phyloP scores from a whole-genome alignment of 1,140 invertebrate genomes.

The Oreohelix idahoensis region DNA sequence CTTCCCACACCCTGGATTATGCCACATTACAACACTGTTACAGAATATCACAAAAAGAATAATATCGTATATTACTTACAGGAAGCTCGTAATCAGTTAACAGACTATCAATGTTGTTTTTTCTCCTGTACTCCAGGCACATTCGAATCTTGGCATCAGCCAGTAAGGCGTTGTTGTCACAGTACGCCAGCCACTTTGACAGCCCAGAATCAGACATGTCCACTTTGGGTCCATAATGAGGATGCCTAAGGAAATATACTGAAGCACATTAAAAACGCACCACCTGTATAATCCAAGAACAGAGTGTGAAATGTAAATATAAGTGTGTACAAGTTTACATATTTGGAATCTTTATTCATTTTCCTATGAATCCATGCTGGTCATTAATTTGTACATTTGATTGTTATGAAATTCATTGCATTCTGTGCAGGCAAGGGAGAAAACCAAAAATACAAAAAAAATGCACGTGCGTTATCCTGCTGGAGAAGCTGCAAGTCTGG shows the following conservation, averaged over 20 bases:
- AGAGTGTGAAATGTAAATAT: no score
- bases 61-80: neutral
- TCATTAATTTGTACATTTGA: no score
- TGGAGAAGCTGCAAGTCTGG: no score
- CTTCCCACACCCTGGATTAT: neutral
- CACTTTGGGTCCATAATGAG: neutral
- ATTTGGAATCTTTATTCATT: no score
- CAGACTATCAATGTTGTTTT: neutral
- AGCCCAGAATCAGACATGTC: neutral
- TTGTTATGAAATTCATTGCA: no score
- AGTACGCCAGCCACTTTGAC: constrained; percentile 4
- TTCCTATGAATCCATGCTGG: no score
- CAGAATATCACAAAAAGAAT: neutral
- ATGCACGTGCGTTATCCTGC: no score
- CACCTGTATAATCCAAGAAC: no score
- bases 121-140: constrained; percentile 1
- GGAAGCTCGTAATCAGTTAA: neutral
- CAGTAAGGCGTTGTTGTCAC: neutral
- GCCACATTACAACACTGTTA: neutral
- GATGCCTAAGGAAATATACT: neutral
- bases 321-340: no score
- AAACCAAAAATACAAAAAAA: no score
- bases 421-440: no score
- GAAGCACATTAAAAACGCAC: no score
- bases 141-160: constrained; percentile 2